phyloP scores from a whole-genome alignment of 2,888 invertebrate genomes.

The Clanis bilineata region DNA sequence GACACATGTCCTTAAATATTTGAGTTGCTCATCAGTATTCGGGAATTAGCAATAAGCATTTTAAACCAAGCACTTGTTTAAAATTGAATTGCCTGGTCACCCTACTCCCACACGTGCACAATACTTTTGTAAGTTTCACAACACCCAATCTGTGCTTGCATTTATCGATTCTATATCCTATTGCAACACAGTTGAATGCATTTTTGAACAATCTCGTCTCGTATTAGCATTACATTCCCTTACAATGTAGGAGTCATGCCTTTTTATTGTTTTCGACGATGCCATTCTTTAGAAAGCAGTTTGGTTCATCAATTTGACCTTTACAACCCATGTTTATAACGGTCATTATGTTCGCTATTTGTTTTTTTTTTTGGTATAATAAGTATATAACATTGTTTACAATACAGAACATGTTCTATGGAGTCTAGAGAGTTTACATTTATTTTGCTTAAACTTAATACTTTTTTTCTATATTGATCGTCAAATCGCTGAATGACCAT shows the following conservation, averaged over 20 bases:
- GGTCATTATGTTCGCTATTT: too few species aligned
- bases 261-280: constrained; percentile 40
- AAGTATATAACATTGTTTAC: too few species aligned
- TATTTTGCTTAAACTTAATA: too few species aligned
- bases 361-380: too few species aligned
- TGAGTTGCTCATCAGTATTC: too few species aligned
- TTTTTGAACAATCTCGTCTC: neutral
- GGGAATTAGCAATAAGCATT: too few species aligned
- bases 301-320: neutral
- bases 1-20: too few species aligned
- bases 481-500: too few species aligned
- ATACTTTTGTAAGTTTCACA: neutral
- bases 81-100: neutral
- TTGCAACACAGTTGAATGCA: neutral
- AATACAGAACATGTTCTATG: too few species aligned
- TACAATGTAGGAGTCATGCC: constrained; percentile 27
- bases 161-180: neutral
- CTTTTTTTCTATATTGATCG: too few species aligned
- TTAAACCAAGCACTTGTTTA: too few species aligned
- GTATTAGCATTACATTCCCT: constrained; percentile 13
- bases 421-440: too few species aligned
- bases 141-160: neutral
- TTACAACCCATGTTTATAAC: neutral
- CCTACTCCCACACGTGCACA: neutral
- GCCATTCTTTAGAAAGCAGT: constrained; percentile 19